phyloP scores from a whole-genome alignment of 2,113 vertebrate genomes.

The Mandrillus leucophaeus region DNA sequence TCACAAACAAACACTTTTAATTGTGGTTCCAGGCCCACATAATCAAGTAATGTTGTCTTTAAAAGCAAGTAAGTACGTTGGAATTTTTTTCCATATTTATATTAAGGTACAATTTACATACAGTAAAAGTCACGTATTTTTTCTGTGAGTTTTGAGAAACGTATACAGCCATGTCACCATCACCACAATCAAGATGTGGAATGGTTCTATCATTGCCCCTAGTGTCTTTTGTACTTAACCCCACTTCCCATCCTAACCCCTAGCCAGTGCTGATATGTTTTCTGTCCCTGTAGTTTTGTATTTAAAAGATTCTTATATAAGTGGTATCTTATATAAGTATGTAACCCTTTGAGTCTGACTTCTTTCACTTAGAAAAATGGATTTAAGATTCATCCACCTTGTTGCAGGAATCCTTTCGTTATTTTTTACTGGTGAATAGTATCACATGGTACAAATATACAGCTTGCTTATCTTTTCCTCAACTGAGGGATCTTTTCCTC shows the following conservation, averaged over 20 bases:
- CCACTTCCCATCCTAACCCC: background rate
- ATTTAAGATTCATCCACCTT: background rate
- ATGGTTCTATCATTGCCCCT: background rate
- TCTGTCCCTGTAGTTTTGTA: background rate
- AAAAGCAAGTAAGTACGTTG: background rate
- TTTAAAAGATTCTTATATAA: background rate
- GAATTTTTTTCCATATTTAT: background rate
- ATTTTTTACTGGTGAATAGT: background rate
- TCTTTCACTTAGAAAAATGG: background rate
- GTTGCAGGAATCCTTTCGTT: background rate
- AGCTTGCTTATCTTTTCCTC: background rate
- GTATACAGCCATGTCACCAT: background rate
- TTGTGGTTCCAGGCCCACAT: background rate
- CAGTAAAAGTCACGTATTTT: background rate
- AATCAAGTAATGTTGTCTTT: background rate
- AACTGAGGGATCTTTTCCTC: background rate
- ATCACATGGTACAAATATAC: background rate
- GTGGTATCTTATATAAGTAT: background rate
- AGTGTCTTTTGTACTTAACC: background rate
- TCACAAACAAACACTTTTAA: background rate
- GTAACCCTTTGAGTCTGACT: background rate
- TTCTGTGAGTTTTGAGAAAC: background rate
- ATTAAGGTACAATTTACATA: background rate
- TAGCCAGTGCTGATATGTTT: background rate
- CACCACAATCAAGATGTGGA: background rate